Evolutionary conservation across 2,113 vertebrate genomes (phyloP), one percentile per base, ranked within the genome.

Genomic region (Gambusia holbrooki): DNA sequence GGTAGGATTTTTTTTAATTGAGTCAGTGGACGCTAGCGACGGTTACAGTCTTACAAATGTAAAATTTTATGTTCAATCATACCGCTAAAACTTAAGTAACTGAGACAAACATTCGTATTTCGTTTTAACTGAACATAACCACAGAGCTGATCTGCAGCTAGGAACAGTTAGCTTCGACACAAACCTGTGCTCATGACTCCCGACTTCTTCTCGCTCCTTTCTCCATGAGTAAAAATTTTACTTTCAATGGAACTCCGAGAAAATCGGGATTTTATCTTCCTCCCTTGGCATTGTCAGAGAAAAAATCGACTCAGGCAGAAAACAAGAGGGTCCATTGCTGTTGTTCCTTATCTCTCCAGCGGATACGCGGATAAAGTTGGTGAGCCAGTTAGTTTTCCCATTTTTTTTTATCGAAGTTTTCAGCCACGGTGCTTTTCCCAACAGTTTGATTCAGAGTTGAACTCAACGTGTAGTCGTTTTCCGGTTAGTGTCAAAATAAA

Each of bases 111-210:
- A n/a, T 70, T 19, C 30, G 1, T 7, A 4, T 74, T 74, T 35
- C 29, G 3, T 27, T 76, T 69, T 27, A 40, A 8, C 0, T n/a
- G 51, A 37, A 65, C 25, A 73, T 35, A 80, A 74, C 17, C 45
- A 19, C 14, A 19, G 45, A 48, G 14, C 45, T 19, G 45, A 5
- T 58, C 51, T 58, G 22, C 25, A n/a, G 79, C 66, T 66, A 48
- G 70, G 71, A 77, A 79, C 76, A 76, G 15, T 85, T 80, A 82
- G 81, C 85, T 87, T 63, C 67, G 85, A 92, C 91, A 93, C 95
- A 89, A 94, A 95, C 95, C 95, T 95, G 95, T 83, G 92, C 94
- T 95, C 95, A 95, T 95, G 95, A 93, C 94, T 94, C 93, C 89
- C 77, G 86, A 92, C 90, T 90, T 64, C 28, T 29, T 64, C 25